A percentile compares a stretch with the other conserved stretches of the same genome.
phyloP scores from a whole-genome alignment of 2,797 vertebrate genomes.

The Hemibagrus guttatus region DNA sequence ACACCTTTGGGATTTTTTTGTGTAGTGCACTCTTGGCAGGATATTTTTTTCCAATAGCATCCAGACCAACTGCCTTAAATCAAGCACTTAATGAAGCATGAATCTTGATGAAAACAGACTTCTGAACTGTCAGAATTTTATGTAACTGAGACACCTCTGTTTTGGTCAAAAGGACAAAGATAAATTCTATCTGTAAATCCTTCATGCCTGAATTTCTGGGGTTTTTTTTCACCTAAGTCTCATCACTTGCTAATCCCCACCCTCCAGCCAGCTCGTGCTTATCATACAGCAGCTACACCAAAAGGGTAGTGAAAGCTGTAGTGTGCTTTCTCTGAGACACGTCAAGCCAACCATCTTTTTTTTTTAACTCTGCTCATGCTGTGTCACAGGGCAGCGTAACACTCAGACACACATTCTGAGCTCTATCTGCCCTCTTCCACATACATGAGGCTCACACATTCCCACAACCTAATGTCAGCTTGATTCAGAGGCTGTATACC shows the following conservation, averaged over 20 bases:
- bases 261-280: not conserved
- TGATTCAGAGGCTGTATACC: not conserved
- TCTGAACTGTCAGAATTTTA: not conserved
- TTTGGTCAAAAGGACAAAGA: not conserved
- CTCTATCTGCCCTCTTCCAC: not conserved
- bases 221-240: not conserved
- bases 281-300: not conserved
- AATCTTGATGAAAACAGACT: not conserved
- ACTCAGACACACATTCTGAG: not conserved
- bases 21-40: not conserved
- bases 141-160: not conserved
- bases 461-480: not conserved
- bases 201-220: not conserved
- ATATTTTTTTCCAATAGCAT: not conserved
- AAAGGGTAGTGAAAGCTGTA: not conserved
- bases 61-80: not conserved
- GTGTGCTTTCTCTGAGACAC: not conserved
- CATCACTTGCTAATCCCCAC: not conserved
- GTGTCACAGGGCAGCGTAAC: not conserved
- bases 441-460: not conserved
- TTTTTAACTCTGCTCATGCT: not conserved
- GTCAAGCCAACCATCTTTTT: not conserved
- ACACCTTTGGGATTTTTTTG: not conserved
- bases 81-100: not conserved
- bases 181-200: not conserved